Conservation (phyloP, 1,140 invertebrate genomes). For the Gryon sp. region DNA sequence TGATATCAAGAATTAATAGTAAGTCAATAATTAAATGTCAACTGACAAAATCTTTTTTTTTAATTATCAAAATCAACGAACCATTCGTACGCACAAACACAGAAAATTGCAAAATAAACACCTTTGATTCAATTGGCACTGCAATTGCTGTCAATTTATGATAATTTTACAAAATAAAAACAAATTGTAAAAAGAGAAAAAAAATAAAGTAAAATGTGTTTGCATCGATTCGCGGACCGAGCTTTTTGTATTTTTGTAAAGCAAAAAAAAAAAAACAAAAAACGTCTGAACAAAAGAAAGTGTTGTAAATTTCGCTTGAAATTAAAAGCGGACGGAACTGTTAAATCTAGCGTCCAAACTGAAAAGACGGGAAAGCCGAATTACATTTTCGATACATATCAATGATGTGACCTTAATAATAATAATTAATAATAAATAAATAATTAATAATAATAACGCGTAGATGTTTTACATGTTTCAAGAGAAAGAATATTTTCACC, state of each 20-base stretch:
- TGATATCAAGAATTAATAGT: background rate
- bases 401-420: slow-evolving; percentile 61
- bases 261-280: too few relatives aligned
- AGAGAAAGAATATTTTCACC: slow-evolving; percentile 44
- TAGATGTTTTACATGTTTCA: slow-evolving; percentile 26
- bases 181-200: too few relatives aligned
- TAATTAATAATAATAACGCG: slow-evolving; percentile 27
- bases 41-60: too few relatives aligned
- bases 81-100: slow-evolving; percentile 20
- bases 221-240: slow-evolving; percentile 13
- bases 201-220: too few relatives aligned
- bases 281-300: too few relatives aligned
- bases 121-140: background rate
- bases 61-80: background rate
- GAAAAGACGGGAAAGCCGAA: slow-evolving; percentile 47
- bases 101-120: background rate
- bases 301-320: too few relatives aligned
- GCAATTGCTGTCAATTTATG: too few relatives aligned
- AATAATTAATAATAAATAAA: slow-evolving; percentile 33
- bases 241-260: slow-evolving; percentile 48
- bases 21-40: background rate
- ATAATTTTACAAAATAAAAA: slow-evolving; percentile 16
- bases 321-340: slow-evolving; percentile 1
- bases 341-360: slow-evolving; percentile 36
- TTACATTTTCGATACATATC: slow-evolving; percentile 63